These are phyloP conservation scores for Austrolebias charrua DNA, from an alignment of 2,797 vertebrate genomes.

Conservation along the genomic window DNA sequence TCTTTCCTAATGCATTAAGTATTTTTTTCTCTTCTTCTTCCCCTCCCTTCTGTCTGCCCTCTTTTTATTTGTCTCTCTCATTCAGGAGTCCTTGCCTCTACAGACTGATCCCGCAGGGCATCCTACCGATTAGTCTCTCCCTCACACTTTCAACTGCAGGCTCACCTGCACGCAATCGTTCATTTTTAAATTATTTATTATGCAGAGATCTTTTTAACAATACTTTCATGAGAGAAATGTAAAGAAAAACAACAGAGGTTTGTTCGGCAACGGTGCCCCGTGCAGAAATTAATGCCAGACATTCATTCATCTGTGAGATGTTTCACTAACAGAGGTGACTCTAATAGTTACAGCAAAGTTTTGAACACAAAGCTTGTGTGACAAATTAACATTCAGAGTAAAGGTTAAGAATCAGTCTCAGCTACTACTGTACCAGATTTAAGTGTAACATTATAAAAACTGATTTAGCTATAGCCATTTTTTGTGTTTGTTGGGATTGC, in stretches of 20 bases:
- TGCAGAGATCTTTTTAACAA: slow-evolving; percentile 18
- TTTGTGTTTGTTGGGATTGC: too few relatives aligned
- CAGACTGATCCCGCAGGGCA: slow-evolving; percentile 83
- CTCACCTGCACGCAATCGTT: slow-evolving; percentile 47
- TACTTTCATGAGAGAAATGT: slow-evolving; percentile 23
- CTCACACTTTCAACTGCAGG: slow-evolving; percentile 23
- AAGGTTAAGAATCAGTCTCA: too few relatives aligned
- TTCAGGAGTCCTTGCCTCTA: slow-evolving; percentile 83
- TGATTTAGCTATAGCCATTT: too few relatives aligned
- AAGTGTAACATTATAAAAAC: too few relatives aligned
- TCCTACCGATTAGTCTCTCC: slow-evolving; percentile 81
- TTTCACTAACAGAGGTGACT: too few relatives aligned
- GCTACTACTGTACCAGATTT: too few relatives aligned
- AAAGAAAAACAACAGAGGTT: background rate
- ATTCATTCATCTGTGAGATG: too few relatives aligned
- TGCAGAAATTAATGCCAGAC: slow-evolving; percentile 1
- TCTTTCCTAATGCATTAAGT: slow-evolving; percentile 28
- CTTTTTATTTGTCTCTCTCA: slow-evolving; percentile 70
- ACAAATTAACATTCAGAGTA: too few relatives aligned
- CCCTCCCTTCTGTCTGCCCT: slow-evolving; percentile 31
- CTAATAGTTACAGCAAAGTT: too few relatives aligned
- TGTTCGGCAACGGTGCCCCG: background rate
- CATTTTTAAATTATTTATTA: slow-evolving; percentile 53
- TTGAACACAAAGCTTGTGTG: too few relatives aligned
- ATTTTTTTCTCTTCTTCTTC: slow-evolving; percentile 12